These are phyloP conservation scores for Linepithema humile DNA, from an alignment of 1,140 invertebrate genomes.

Conservation along the genomic window DNA sequence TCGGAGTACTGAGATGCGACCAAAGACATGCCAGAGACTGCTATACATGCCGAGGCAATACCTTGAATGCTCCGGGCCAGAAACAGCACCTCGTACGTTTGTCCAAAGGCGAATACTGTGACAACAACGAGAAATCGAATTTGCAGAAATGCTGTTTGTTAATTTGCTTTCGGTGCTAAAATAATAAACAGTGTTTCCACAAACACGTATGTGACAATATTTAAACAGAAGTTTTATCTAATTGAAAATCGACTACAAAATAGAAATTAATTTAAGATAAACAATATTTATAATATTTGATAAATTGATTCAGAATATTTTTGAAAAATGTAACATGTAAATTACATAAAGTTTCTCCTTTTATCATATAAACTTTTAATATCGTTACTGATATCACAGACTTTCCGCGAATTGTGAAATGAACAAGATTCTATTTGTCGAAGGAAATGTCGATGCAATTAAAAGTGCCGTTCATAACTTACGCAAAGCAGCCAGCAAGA, in stretches of 20 bases:
- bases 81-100: conserved; percentile 90
- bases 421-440: not conserved
- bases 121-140: conserved; percentile 20
- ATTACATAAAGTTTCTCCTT: not conserved
- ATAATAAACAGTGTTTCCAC: not conserved
- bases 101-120: conserved; percentile 93
- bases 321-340: no score
- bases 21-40: conserved; percentile 89
- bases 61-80: conserved; percentile 94
- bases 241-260: no score
- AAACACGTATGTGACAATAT: not conserved
- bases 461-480: conserved; percentile 78
- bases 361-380: no score
- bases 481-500: conserved; percentile 93
- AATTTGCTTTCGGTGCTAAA: not conserved
- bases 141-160: not conserved
- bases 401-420: not conserved
- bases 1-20: conserved; percentile 86
- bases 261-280: no score
- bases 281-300: not conserved
- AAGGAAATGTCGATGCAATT: not conserved
- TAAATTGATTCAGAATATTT: not conserved
- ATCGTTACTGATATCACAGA: no score
- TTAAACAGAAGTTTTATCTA: no score
- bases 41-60: conserved; percentile 92